These are phyloP conservation scores for Drosophila malerkotliana DNA, from an alignment of 1,140 invertebrate species.

Conservation along the genomic window DNA sequence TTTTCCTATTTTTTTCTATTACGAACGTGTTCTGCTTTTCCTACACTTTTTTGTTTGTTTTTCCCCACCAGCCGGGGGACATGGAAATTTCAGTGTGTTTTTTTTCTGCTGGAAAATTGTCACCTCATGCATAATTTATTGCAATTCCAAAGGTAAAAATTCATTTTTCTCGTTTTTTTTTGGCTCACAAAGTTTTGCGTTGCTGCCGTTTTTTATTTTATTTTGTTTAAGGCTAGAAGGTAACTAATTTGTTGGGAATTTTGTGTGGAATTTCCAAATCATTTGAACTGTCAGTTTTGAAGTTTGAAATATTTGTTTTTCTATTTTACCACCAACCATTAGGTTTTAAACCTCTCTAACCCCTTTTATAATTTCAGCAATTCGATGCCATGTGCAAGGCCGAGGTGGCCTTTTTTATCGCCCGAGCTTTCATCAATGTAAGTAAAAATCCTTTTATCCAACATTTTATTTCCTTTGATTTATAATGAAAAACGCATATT, in stretches of 20 bases:
- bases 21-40: constrained; percentile 63
- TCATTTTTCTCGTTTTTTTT: constrained; percentile 52
- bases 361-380: constrained; percentile 86
- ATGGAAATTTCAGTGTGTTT: constrained; percentile 22
- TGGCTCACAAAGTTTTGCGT: constrained; percentile 42
- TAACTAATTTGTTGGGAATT: constrained; percentile 25
- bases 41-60: constrained; percentile 22
- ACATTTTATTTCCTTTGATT: not conserved
- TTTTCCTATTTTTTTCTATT: constrained; percentile 57
- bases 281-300: not conserved
- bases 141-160: constrained; percentile 73
- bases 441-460: constrained; percentile 83
- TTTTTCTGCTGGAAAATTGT: constrained; percentile 65
- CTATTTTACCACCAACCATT: not conserved
- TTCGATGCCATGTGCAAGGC: constrained; percentile 90
- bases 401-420: constrained; percentile 89
- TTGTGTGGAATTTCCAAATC: constrained; percentile 1
- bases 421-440: constrained; percentile 88
- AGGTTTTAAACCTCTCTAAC: not conserved
- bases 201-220: constrained; percentile 6
- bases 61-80: constrained; percentile 41
- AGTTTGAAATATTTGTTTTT: not conserved
- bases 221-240: not conserved
- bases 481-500: not conserved
- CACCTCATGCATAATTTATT: constrained; percentile 81